Percentiles rank a stretch among this genome's conserved stretches.
phyloP scores from a whole-genome alignment of 2,113 vertebrate genomes.

The Erpornis zantholeuca region DNA sequence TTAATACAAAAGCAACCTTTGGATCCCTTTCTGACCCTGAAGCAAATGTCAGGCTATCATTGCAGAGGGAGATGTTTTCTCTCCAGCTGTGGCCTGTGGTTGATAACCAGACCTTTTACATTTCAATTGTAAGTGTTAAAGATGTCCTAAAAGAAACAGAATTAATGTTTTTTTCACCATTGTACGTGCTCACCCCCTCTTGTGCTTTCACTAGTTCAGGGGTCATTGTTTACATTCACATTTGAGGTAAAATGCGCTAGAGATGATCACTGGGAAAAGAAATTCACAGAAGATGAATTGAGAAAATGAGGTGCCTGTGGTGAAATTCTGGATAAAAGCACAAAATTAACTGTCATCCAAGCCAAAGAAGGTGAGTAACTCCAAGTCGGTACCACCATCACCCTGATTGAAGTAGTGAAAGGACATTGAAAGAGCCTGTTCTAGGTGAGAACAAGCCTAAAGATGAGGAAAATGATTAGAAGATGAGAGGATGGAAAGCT shows the following conservation, averaged over 20 bases:
- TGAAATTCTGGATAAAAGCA: conserved; percentile 66
- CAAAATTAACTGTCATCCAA: conserved; percentile 65
- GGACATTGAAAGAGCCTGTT: conserved; percentile 51
- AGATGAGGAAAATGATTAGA: conserved; percentile 17
- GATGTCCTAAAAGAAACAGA: not conserved
- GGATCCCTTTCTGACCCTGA: not conserved
- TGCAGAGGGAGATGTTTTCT: not conserved
- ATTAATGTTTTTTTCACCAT: conserved; percentile 14
- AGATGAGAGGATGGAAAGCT: conserved; percentile 57
- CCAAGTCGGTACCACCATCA: conserved; percentile 30
- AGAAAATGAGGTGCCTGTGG: conserved; percentile 50
- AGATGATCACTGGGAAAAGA: conserved; percentile 10
- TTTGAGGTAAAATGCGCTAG: conserved; percentile 28
- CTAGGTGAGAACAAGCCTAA: conserved; percentile 34
- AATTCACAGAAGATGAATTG: not conserved
- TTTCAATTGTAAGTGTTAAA: conserved; percentile 7
- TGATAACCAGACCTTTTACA: conserved; percentile 19
- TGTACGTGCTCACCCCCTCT: not conserved
- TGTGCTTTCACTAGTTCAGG: not conserved
- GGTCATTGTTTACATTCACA: conserved; percentile 40
- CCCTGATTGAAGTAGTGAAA: conserved; percentile 74
- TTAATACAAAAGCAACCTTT: not conserved
- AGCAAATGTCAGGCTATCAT: not conserved
- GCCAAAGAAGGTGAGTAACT: conserved; percentile 33
- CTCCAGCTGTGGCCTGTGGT: not conserved